Base-by-base conservation (phyloP, 2,797 vertebrate species). In the Chaetophractus vellerosus region DNA sequence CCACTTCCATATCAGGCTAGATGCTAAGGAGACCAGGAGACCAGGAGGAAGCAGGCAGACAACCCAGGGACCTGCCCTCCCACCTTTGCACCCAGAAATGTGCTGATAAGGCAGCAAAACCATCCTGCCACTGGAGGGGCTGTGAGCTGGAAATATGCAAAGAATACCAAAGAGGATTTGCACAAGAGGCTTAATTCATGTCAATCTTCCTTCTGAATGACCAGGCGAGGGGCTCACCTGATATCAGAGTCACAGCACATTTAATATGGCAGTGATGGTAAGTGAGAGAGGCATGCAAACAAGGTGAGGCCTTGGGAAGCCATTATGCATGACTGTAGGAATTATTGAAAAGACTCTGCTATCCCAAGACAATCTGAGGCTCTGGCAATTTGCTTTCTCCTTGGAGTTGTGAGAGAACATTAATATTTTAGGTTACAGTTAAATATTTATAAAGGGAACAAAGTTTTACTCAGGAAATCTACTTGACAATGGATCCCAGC, bases 391-490 rank as follows among this genome's bases (percentile, higher is more conserved):
- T n/a, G 31, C 79, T 72, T 75, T 72, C 36, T 82, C 33, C 75
- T 57, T 72, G 71, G 63, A 57, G 11, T 48, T 19, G 28, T 78
- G 61, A n/a, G 55, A 96, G 52, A 80, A 92, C 18, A 61, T 78
- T 89, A 88, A 85, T 88, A 90, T 92, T 90, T 96, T 92, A 91
- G 59, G 21, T 88, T 94, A 45, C 28, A 76, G n/a, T 33, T 80
- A 91, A 96, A 95, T 90, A 87, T 90, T 94, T 95, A 91, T 24
- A 84, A 52, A 87, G 41, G 33, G 55, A 90, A 36, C 59, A 33
- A 61, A 82, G 59, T 81, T 95, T 94, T 79, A 55, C 78, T 91
- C 41, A 61, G 83, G 89, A 93, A 94, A 89, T 69, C 41, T 91
- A 52, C 26, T 85, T 87, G 90, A 88, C 64, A 63, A 38, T 45